Conservation (phyloP, 1,140 invertebrate genomes). For the Philotrypesis tridentata region DNA sequence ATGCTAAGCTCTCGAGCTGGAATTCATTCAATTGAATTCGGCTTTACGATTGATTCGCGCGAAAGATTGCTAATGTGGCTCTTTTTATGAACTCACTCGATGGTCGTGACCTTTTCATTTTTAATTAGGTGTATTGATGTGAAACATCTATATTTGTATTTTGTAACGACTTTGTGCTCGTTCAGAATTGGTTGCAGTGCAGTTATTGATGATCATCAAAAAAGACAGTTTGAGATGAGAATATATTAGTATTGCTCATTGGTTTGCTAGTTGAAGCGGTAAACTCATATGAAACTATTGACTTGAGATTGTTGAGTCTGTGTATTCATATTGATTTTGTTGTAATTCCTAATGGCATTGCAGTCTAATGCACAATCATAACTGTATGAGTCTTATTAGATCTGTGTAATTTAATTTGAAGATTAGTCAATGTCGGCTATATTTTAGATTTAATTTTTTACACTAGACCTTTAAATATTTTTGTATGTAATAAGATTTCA, state of each 20-base stretch:
- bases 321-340: too few relatives aligned
- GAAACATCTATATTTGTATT: constrained; percentile 28
- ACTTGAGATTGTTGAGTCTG: neutral
- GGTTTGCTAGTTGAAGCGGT: neutral
- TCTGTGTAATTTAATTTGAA: too few relatives aligned
- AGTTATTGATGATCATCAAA: too few relatives aligned
- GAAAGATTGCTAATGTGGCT: neutral
- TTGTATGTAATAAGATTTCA: neutral
- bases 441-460: neutral
- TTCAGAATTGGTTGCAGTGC: neutral
- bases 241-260: neutral
- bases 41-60: neutral
- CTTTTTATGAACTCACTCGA: neutral
- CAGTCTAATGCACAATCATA: too few relatives aligned
- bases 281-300: neutral
- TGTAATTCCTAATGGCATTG: too few relatives aligned
- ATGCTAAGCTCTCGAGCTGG: neutral
- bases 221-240: neutral
- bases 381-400: too few relatives aligned
- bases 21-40: neutral
- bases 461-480: neutral
- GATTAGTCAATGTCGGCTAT: neutral
- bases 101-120: neutral
- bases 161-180: neutral
- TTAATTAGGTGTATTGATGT: too few relatives aligned